phyloP scores from a whole-genome alignment of 1,140 invertebrate species.

The Drusus annulatus region DNA sequence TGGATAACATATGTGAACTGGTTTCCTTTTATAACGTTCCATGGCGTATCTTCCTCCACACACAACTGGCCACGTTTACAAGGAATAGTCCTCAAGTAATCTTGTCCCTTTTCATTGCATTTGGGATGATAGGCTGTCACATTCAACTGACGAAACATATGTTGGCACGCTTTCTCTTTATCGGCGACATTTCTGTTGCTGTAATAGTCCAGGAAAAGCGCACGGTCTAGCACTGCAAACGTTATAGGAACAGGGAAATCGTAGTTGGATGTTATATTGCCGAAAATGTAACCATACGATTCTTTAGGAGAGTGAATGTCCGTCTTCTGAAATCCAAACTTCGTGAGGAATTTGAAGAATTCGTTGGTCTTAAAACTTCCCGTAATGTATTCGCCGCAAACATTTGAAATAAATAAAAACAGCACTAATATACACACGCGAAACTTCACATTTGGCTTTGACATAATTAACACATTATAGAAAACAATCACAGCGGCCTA shows the following conservation, averaged over 20 bases:
- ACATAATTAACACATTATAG: slow-evolving; percentile 52
- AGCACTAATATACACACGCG: slow-evolving; percentile 25
- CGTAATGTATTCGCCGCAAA: slow-evolving; percentile 68
- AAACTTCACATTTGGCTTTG: slow-evolving; percentile 43
- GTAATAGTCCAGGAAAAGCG: slow-evolving; percentile 92
- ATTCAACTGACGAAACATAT: slow-evolving; percentile 90
- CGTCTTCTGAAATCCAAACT: slow-evolving; percentile 98
- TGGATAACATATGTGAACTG: slow-evolving; percentile 96
- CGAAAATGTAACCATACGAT: slow-evolving; percentile 89
- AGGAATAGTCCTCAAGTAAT: slow-evolving; percentile 91
- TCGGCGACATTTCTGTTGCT: slow-evolving; percentile 78
- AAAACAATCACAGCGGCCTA: slow-evolving; percentile 35
- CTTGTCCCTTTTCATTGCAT: slow-evolving; percentile 86
- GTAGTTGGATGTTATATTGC: slow-evolving; percentile 89
- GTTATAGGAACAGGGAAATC: slow-evolving; percentile 81
- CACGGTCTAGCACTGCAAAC: slow-evolving; percentile 88
- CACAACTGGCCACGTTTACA: slow-evolving; percentile 86
- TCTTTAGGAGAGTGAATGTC: slow-evolving; percentile 84
- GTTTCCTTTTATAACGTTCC: slow-evolving; percentile 87
- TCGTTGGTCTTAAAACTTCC: slow-evolving; percentile 80
- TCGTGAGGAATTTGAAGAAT: slow-evolving; percentile 93
- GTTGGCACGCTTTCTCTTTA: slow-evolving; percentile 80
- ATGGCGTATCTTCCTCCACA: slow-evolving; percentile 87
- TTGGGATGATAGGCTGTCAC: slow-evolving; percentile 86
- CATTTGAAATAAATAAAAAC: slow-evolving; percentile 18